Evolutionary conservation across 2,113 vertebrate species (phyloP).

Genomic region (Todiramphus chloris): DNA sequence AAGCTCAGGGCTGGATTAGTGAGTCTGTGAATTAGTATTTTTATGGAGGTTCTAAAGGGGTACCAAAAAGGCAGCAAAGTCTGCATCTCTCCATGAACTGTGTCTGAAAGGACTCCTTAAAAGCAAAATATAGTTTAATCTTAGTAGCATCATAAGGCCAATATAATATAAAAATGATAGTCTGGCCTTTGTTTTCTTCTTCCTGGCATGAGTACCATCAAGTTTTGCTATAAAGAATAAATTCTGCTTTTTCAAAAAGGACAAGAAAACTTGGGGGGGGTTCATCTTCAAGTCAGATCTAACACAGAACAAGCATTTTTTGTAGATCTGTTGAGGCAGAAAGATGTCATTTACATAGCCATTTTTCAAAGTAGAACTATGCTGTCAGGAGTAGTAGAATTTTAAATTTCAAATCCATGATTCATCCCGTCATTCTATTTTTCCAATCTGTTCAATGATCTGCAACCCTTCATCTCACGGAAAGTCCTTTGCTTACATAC

Average conservation of each 20-base stretch:
- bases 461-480: not conserved
- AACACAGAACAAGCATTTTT: not conserved
- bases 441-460: not conserved
- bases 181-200: not conserved
- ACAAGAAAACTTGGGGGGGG: not conserved
- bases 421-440: not conserved
- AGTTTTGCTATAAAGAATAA: not conserved
- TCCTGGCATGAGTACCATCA: not conserved
- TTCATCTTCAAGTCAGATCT: not conserved
- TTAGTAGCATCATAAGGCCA: not conserved
- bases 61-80: not conserved
- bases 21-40: not conserved
- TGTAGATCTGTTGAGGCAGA: not conserved
- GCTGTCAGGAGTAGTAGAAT: not conserved
- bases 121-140: not conserved
- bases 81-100: not conserved
- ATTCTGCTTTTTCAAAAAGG: not conserved
- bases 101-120: not conserved
- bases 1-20: not conserved
- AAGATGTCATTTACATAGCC: not conserved
- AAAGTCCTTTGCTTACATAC: not conserved
- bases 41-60: not conserved
- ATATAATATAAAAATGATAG: not conserved
- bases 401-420: slow-evolving; percentile 8
- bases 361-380: not conserved